Base-by-base conservation (phyloP, 2,113 vertebrate species). In the Eulemur rufifrons region DNA sequence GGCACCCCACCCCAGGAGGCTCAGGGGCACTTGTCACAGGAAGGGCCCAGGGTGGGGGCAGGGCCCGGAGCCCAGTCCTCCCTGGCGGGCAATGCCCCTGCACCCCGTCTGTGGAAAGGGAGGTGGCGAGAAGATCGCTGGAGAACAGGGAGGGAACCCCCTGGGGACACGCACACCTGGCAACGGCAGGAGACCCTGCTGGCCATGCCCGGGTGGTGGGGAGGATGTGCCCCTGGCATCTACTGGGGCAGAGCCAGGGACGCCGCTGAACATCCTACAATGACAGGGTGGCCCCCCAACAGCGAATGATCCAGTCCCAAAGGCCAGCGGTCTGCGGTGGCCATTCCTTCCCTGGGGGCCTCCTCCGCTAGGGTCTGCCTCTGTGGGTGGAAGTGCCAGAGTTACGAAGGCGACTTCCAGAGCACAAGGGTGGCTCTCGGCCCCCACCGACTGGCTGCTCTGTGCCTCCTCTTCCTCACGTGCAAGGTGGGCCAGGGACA, bases 321-420 rank as follows among this genome's bases (percentile, higher is more conserved):
- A 12, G 23, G 68, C 56, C 39, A 2, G 47, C 0, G n/a, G 50
- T 5, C 21, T 2, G 0, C 0, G 3, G 34, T 0, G 34, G 25
- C 12, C 11, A n/a, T 15, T 45, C 50, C 73, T 0, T 17, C 34
- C 32, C 42, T 8, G 10, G 5, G 73, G 8, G 14, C 34, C 12
- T 14, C 63, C 12, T 21, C 29, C 0, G 3, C 63, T 32, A 7
- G 15, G 42, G 42, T 37, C 21, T 13, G 21, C 68, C 50, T 61
- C 54, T 17, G 8, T 1, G 0, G 3, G 50, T 0, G 14, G 61
- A 25, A 8, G 54, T 6, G 27, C 74, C 4, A 7, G 81, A 42
- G 37, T 42, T 8, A 54, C 2, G 7, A 13, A 9, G 6, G 54
- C 1, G 0, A 32, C 77, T 71, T 80, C 39, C 47, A 34, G 64